phyloP scores from a whole-genome alignment of 2,797 vertebrate genomes.

The Sebastes miniatus region DNA sequence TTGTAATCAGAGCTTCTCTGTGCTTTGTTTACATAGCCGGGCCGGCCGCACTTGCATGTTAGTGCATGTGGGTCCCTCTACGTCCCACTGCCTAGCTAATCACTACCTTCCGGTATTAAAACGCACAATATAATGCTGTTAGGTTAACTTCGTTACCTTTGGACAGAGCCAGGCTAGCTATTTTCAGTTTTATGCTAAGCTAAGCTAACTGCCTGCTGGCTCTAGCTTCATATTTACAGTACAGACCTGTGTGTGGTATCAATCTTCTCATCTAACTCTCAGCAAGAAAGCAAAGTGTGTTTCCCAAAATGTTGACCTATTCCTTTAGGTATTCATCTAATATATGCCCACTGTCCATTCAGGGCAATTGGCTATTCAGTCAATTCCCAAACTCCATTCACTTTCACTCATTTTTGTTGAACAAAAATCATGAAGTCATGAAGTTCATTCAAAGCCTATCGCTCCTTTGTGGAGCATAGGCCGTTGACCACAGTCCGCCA shows the following conservation, averaged over 20 bases:
- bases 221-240: not conserved
- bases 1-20: too few relatives aligned
- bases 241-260: not conserved
- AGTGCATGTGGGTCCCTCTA: too few relatives aligned
- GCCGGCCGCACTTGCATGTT: too few relatives aligned
- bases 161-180: not conserved
- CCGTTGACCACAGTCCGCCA: too few relatives aligned
- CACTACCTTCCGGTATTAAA: not conserved
- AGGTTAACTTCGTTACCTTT: not conserved
- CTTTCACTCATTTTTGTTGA: not conserved
- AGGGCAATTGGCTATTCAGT: not conserved
- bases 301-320: not conserved
- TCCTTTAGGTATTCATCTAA: not conserved
- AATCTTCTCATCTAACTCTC: not conserved
- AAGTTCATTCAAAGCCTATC: too few relatives aligned
- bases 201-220: not conserved
- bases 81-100: too few relatives aligned
- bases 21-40: too few relatives aligned
- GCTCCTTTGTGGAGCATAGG: too few relatives aligned
- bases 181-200: not conserved
- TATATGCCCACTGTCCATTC: not conserved
- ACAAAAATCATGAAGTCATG: not conserved
- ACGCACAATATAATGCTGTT: not conserved
- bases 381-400: not conserved
- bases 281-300: not conserved